A percentile compares a stretch with the other conserved stretches of the same genome.
Evolutionary conservation across 2,797 vertebrate species (phyloP).

Genomic region (Ctenosaura bakeri): DNA sequence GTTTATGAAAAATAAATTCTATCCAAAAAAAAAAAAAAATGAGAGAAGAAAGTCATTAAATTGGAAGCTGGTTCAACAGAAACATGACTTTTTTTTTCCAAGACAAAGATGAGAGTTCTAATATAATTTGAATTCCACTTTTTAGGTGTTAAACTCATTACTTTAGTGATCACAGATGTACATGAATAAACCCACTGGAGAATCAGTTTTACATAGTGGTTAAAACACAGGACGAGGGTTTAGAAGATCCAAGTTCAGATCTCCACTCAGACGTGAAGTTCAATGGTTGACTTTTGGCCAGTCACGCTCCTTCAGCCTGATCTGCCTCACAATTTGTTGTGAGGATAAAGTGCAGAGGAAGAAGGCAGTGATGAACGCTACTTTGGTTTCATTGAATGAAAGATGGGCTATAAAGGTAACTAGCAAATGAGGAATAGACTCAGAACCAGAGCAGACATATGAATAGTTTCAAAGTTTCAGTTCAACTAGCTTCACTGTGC

Average conservation of each 20-base stretch:
- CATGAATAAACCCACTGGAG: background rate
- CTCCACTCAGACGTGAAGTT: too few species aligned
- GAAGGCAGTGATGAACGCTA: background rate
- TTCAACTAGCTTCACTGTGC: conserved; percentile 43
- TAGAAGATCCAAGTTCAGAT: too few species aligned
- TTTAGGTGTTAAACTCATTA: conserved; percentile 34
- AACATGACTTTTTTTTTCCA: conserved; percentile 35
- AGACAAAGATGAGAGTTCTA: conserved; percentile 35
- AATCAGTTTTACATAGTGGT: too few species aligned
- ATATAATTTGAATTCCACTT: conserved; percentile 4
- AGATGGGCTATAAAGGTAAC: too few species aligned
- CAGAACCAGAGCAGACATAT: conserved; percentile 36
- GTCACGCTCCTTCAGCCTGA: too few species aligned
- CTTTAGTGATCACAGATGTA: conserved; percentile 36
- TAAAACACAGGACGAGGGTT: too few species aligned
- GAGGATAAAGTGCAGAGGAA: too few species aligned
- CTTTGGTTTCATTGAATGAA: too few species aligned
- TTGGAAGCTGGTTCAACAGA: conserved; percentile 58
- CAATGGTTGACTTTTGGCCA: too few species aligned
- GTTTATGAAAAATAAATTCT: background rate
- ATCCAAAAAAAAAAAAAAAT: background rate
- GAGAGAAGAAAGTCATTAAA: background rate
- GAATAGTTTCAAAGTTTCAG: conserved; percentile 16
- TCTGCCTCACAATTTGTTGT: too few species aligned
- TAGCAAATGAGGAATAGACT: background rate